Conservation (phyloP, 2,797 vertebrate genomes). For the Gephyroberyx darwinii region DNA sequence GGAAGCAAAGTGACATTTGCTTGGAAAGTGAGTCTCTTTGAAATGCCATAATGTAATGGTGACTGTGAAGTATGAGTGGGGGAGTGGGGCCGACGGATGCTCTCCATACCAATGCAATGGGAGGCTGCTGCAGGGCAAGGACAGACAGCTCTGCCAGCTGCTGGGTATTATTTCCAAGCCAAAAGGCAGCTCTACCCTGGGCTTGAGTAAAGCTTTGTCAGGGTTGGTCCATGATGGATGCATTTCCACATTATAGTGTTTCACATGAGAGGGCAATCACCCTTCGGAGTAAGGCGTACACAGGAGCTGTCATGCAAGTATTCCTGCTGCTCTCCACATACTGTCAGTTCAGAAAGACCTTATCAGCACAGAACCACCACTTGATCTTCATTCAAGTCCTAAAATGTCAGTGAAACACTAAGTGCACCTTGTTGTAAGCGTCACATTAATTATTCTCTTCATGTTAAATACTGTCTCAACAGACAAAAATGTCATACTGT, state of each 20-base stretch:
- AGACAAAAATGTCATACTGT: constrained; percentile 35
- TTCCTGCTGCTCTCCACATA: constrained; percentile 16
- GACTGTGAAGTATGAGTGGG: constrained; percentile 9
- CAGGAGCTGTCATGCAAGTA: constrained; percentile 33
- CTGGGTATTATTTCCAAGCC: constrained; percentile 44
- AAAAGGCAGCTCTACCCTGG: constrained; percentile 40
- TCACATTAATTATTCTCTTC: constrained; percentile 65
- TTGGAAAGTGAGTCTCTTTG: constrained; percentile 22
- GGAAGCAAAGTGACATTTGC: not conserved
- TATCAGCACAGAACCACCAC: constrained; percentile 60
- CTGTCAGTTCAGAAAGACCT: constrained; percentile 53
- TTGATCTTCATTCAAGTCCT: constrained; percentile 44
- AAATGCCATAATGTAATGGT: constrained; percentile 23
- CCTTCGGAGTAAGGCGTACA: constrained; percentile 37
- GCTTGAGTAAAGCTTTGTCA: constrained; percentile 21
- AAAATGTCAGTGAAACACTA: not conserved
- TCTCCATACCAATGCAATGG: constrained; percentile 36
- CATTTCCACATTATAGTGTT: constrained; percentile 46
- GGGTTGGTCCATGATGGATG: constrained; percentile 45
- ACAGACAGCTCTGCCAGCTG: constrained; percentile 44
- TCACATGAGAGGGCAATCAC: constrained; percentile 51
- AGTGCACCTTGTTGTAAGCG: constrained; percentile 34
- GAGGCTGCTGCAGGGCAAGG: constrained; percentile 38
- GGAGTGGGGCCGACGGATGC: constrained; percentile 14
- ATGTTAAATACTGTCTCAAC: constrained; percentile 58